Evolutionary conservation across 1,140 invertebrate species (phyloP).

Genomic region (Colletes gigas): DNA sequence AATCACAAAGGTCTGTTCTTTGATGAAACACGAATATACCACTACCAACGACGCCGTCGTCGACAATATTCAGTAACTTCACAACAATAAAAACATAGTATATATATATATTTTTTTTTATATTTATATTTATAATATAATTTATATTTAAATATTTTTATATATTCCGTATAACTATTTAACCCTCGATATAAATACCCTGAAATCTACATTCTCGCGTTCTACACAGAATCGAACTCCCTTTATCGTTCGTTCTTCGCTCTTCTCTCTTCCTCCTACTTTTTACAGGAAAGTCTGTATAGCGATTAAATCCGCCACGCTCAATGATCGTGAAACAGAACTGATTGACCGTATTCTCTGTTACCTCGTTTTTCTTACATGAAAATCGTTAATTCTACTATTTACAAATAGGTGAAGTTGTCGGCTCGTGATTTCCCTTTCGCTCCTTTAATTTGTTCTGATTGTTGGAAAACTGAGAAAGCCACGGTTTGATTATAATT

Average conservation of each 20-base stretch:
- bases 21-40: constrained; percentile 38
- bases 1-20: constrained; percentile 8
- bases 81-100: constrained; percentile 67
- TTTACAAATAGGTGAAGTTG: constrained; percentile 55
- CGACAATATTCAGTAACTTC: constrained; percentile 41
- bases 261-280: too few species aligned
- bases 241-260: not conserved
- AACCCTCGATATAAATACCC: constrained; percentile 70
- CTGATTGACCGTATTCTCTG: not conserved
- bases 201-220: constrained; percentile 64
- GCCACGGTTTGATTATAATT: not conserved
- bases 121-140: constrained; percentile 55
- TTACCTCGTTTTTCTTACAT: constrained; percentile 9
- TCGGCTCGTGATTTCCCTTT: not conserved
- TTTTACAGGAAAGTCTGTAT: constrained; percentile 10
- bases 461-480: too few species aligned
- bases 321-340: not conserved
- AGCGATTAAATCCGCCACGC: not conserved
- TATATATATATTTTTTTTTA: constrained; percentile 46
- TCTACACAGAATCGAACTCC: constrained; percentile 52
- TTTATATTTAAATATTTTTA: constrained; percentile 63
- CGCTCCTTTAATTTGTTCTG: not conserved
- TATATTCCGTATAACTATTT: constrained; percentile 64
- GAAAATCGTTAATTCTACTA: constrained; percentile 57
- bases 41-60: constrained; percentile 12